These are phyloP conservation scores for Lophotis ruficrista DNA, from an alignment of 2,113 vertebrate species.

Conservation along the genomic window DNA sequence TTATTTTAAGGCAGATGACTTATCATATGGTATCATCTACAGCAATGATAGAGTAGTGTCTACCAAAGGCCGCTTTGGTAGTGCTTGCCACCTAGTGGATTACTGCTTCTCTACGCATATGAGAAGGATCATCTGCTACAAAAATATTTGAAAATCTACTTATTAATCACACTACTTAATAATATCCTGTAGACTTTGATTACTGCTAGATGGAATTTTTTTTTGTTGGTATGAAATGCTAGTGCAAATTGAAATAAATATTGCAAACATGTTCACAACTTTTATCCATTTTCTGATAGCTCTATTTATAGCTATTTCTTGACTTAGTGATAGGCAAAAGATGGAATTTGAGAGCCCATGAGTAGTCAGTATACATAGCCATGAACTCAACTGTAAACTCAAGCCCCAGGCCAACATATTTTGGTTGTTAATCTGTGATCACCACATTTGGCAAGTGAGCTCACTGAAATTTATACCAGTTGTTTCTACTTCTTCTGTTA, in stretches of 20 bases:
- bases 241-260: not conserved
- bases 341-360: not conserved
- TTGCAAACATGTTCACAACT: not conserved
- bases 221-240: not conserved
- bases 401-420: not conserved
- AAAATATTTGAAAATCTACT: not conserved
- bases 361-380: not conserved
- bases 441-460: not conserved
- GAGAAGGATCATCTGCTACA: not conserved
- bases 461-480: not conserved
- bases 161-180: not conserved
- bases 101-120: not conserved
- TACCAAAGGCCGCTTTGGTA: not conserved
- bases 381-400: not conserved
- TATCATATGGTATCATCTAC: not conserved
- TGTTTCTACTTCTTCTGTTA: not conserved
- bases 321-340: not conserved
- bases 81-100: constrained; percentile 75
- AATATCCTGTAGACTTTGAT: not conserved
- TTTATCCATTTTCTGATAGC: not conserved
- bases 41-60: not conserved
- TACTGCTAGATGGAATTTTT: not conserved
- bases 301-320: not conserved
- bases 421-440: not conserved
- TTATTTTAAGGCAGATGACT: not conserved